Conservation (phyloP, 2,113 vertebrate species). For the Gasterosteus aculeatus region DNA sequence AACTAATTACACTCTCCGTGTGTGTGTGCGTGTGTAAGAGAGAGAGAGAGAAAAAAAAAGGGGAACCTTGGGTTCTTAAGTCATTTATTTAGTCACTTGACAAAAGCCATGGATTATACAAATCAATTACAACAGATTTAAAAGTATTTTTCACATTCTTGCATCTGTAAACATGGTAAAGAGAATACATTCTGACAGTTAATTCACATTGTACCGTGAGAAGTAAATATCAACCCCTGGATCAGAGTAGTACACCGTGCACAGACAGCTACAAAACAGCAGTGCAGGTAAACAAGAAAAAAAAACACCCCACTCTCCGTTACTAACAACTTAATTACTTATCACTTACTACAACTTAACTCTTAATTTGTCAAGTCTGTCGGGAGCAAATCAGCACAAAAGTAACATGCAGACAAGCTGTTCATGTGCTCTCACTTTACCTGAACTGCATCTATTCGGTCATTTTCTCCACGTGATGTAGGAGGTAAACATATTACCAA, state of each 20-base stretch:
- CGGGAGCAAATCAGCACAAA: neutral
- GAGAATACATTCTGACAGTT: constrained; percentile 76
- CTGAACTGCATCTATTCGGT: constrained; percentile 36
- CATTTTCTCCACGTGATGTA: constrained; percentile 26
- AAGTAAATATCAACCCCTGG: constrained; percentile 54
- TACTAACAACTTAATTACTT: neutral
- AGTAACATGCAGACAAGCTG: constrained; percentile 24
- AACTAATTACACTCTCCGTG: no score
- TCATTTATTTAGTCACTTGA: constrained; percentile 86
- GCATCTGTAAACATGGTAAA: constrained; percentile 80
- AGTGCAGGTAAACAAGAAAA: constrained; percentile 74
- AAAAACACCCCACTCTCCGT: constrained; percentile 17
- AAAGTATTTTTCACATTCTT: constrained; percentile 74
- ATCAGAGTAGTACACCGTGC: constrained; percentile 37
- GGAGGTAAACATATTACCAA: constrained; percentile 45
- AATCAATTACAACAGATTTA: constrained; percentile 55
- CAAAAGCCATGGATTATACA: constrained; percentile 79
- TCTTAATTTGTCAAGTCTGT: neutral
- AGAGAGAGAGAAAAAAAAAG: neutral
- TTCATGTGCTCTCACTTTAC: constrained; percentile 26
- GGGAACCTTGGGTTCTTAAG: constrained; percentile 14
- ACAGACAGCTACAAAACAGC: constrained; percentile 68
- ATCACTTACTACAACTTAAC: no score
- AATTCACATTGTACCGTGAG: constrained; percentile 33
- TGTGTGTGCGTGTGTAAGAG: no score